These are phyloP conservation scores for Calameuta pallipes DNA, from an alignment of 2,888 invertebrate species.

Conservation along the genomic window DNA sequence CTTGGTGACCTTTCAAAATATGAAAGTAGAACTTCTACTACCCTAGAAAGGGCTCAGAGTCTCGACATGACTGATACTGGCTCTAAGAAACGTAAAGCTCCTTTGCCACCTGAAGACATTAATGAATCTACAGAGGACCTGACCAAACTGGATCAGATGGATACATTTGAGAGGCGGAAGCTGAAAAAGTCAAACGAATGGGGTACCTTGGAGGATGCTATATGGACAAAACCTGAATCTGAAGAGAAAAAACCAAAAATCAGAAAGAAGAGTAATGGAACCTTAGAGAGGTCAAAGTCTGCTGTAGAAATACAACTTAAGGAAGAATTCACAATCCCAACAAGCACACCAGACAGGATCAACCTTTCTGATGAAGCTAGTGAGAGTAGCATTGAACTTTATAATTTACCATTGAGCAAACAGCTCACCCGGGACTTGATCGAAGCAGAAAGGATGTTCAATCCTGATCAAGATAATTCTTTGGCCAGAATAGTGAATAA, in stretches of 20 bases:
- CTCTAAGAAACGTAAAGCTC: slow-evolving; percentile 77
- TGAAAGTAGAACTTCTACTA: slow-evolving; percentile 70
- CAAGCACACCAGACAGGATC: slow-evolving; percentile 9
- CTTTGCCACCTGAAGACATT: slow-evolving; percentile 66
- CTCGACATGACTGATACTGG: slow-evolving; percentile 76
- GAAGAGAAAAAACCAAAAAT: slow-evolving; percentile 28
- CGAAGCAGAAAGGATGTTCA: slow-evolving; percentile 51
- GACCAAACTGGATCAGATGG: slow-evolving; percentile 72
- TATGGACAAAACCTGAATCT: slow-evolving; percentile 69
- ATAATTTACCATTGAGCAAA: slow-evolving; percentile 56
- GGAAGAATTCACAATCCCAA: slow-evolving; percentile 33
- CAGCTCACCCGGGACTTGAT: slow-evolving; percentile 55
- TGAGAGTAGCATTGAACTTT: slow-evolving; percentile 51
- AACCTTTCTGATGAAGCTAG: slow-evolving; percentile 32
- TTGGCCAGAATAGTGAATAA: slow-evolving; percentile 57
- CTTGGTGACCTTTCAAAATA: slow-evolving; percentile 83
- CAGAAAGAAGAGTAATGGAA: slow-evolving; percentile 64
- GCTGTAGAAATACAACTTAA: slow-evolving; percentile 72
- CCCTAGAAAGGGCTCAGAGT: slow-evolving; percentile 83
- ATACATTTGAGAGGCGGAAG: slow-evolving; percentile 75
- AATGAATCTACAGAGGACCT: slow-evolving; percentile 61
- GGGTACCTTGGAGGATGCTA: slow-evolving; percentile 82
- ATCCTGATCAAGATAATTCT: slow-evolving; percentile 56
- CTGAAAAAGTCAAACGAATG: slow-evolving; percentile 82
- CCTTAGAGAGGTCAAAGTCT: slow-evolving; percentile 74